A percentile compares a stretch with the other conserved stretches of the same genome.
Conservation (phyloP, 1,140 invertebrate species). For the Bombyx mori region ASM3026992v2 NC_085121.1:13801501-13802000, state of each 20-base stretch:
- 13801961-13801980: slow-evolving; percentile 92
- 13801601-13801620: slow-evolving; percentile 84
- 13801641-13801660: slow-evolving; percentile 76
- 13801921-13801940: slow-evolving; percentile 93
- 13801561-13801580: slow-evolving; percentile 73
- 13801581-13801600: slow-evolving; percentile 72
- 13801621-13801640: slow-evolving; percentile 77
- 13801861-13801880: slow-evolving; percentile 74
- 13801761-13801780: slow-evolving; percentile 95
- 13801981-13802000: slow-evolving; percentile 97
- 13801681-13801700: slow-evolving; percentile 84
- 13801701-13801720: slow-evolving; percentile 86
- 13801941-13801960: slow-evolving; percentile 92
- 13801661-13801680: slow-evolving; percentile 87
- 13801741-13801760: slow-evolving; percentile 99
- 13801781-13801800: slow-evolving; percentile 96
- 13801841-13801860: slow-evolving; percentile 91
- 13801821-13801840: slow-evolving; percentile 84
- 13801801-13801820: slow-evolving; percentile 80
- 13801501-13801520: slow-evolving; percentile 40
- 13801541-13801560: slow-evolving; percentile 83
- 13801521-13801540: slow-evolving; percentile 71
- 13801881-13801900: slow-evolving; percentile 86
- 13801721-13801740: slow-evolving; percentile 91
- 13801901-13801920: slow-evolving; percentile 96